Evolutionary conservation across 2,113 vertebrate species (phyloP), one percentile per base, ranked within the genome.

Genomic region (Apeltes quadracus): DNA sequence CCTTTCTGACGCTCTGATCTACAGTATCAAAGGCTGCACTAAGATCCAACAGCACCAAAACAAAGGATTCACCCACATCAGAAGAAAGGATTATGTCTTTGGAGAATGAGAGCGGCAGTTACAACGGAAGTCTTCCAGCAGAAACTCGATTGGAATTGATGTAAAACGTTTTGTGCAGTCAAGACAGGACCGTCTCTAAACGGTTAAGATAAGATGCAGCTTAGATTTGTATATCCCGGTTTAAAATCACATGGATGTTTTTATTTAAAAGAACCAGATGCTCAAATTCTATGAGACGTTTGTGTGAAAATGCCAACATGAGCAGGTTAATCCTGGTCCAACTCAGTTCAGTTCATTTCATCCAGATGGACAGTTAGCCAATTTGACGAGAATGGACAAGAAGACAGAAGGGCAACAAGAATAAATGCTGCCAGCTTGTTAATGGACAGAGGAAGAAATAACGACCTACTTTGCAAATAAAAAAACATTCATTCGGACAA

Each of bases 61-160:
- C 25, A 44, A 1, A 62, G 41, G n/a, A 41, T 61, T 61, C 58
- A 61, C 36, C 22, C n/a, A 27, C 39, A 44, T 62, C 39, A 46
- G 23, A 46, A 46, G 58, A 61, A 22, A 43, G 5, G 36, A 62
- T 20, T 18, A 43, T 12, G 23, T 62, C 39, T 44, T 10, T 29
- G 23, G 15, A 62, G 59, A 62, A 23, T 43, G 39, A 44, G 59
- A 44, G 18, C 23, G 15, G 22, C 22, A 16, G 38, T 41, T 41
- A 25, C 22, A 39, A 14, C 23, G n/a, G 7, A 54, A 41, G 13
- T 11, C 56, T 38, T 59, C 32, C 8, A 13, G 13, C 51, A 0
- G 51, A 54, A 54, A 54, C 51, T 23, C 12, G 54, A 32, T 32
- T 55, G 54, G 7, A 55, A 32, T 32, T 8, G 16, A 32, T 55